Evolutionary conservation across 2,113 vertebrate species (phyloP).

Genomic region (Pollachius pollachius): DNA sequence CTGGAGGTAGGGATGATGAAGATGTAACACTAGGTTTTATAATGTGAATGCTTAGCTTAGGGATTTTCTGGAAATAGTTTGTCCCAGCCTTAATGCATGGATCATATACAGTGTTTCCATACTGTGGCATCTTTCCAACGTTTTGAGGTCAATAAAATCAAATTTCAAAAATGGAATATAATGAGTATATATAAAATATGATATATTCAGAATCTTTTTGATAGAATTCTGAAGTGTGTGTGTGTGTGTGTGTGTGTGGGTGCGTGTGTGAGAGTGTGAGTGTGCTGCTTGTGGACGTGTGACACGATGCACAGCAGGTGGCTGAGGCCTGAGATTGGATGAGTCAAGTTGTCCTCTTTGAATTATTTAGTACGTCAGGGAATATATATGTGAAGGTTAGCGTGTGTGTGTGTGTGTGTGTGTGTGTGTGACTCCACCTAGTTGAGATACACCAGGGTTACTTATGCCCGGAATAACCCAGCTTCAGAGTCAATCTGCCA

Average conservation of each 20-base stretch:
- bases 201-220: not conserved
- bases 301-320: constrained; percentile 44
- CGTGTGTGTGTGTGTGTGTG: not conserved
- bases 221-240: constrained; percentile 3
- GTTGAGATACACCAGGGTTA: too few species aligned
- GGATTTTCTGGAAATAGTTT: too few species aligned
- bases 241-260: constrained; percentile 13
- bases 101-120: too few species aligned
- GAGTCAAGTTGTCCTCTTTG: constrained; percentile 60
- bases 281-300: not conserved
- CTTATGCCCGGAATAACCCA: too few species aligned
- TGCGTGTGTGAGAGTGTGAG: not conserved
- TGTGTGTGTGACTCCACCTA: not conserved
- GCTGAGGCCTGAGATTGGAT: constrained; percentile 57
- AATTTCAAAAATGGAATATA: too few species aligned
- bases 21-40: too few species aligned
- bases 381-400: constrained; percentile 13
- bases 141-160: too few species aligned
- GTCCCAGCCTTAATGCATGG: too few species aligned
- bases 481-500: constrained; percentile 8
- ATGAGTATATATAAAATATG: too few species aligned
- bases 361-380: constrained; percentile 61
- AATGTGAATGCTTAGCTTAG: too few species aligned
- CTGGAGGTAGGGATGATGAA: too few species aligned
- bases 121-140: too few species aligned